phyloP scores from a whole-genome alignment of 2,888 invertebrate genomes.

The Drosophila longiperda region DNA sequence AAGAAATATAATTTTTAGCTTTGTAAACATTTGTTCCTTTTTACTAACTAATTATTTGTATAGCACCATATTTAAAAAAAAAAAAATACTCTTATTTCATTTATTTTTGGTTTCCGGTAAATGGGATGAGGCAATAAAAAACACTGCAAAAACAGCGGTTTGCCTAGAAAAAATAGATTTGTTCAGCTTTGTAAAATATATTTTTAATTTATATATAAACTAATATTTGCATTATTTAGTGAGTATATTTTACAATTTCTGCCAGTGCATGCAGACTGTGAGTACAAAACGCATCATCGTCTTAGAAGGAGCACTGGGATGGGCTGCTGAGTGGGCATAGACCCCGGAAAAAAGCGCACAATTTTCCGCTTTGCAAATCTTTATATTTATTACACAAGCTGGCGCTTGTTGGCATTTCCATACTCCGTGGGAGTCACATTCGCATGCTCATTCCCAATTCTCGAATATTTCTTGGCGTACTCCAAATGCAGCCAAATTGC shows the following conservation, averaged over 20 bases:
- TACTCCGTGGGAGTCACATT: slow-evolving; percentile 36
- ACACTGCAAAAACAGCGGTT: background rate
- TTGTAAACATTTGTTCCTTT: background rate
- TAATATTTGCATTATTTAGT: background rate
- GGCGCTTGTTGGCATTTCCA: slow-evolving; percentile 45
- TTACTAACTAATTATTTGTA: background rate
- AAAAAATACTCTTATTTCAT: background rate
- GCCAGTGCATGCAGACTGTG: slow-evolving; percentile 27
- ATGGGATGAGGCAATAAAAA: slow-evolving; percentile 3
- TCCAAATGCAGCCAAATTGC: slow-evolving; percentile 28
- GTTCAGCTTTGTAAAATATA: background rate
- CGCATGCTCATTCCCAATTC: slow-evolving; percentile 37
- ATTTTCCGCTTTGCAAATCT: slow-evolving; percentile 74
- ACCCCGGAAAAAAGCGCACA: slow-evolving; percentile 47
- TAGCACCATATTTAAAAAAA: background rate
- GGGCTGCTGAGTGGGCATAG: slow-evolving; percentile 22
- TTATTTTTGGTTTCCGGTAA: slow-evolving; percentile 5
- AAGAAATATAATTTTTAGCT: background rate
- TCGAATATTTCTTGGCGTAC: slow-evolving; percentile 30
- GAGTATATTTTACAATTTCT: slow-evolving; percentile 6
- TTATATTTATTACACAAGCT: slow-evolving; percentile 70
- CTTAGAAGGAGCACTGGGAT: background rate
- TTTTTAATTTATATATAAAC: background rate
- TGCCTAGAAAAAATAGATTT: no score
- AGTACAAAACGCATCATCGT: slow-evolving; percentile 9